Evolutionary conservation across 2,113 vertebrate species (phyloP), one percentile per base, ranked within the genome.

Genomic region (Toxotes jaculatrix): DNA sequence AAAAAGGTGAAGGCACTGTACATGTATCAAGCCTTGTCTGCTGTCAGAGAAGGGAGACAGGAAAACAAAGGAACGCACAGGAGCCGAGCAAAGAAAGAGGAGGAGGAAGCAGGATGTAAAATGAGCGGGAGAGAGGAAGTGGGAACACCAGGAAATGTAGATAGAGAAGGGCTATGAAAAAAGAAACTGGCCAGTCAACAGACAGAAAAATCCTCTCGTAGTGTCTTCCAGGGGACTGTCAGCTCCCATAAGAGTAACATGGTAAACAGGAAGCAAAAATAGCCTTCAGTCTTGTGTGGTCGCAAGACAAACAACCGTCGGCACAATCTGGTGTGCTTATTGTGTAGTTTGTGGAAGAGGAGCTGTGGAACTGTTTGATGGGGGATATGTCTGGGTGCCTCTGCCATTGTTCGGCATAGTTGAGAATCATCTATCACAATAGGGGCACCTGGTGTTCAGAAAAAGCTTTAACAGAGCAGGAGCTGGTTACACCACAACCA

Each of bases 351-450:
- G 72, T 77, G 82, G 82, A 74, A 84, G 84, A 88, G 75, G 67
- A 79, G 72, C 62, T 38, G 69, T 71, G 79, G 78, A 90, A 79
- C n/a, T 84, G 38, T 83, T 79, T 85, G 89, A 90, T 82, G 80
- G 80, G 74, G 73, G 83, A 82, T 79, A 59, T 62, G 84, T 92
- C 75, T 83, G 77, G 82, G 53, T 80, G 83, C 76, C 74, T 88
- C 71, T 71, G 74, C 79, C 67, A 89, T 87, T 91, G 89, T 87
- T 88, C 66, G 45, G 57, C 87, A 68, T 85, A 87, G 85, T 75
- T 73, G 79, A 84, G 79, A 82, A 87, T 88, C 88, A 88, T 92
- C 89, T 79, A 91, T 93, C 87, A 93, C 87, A 92, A 86, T 84
- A 81, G 83, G 73, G 67, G 83, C 84, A 86, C 74, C 83, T 87